Base-by-base conservation (phyloP, 2,797 vertebrate species). In the Neomorphus geoffroyi region DNA sequence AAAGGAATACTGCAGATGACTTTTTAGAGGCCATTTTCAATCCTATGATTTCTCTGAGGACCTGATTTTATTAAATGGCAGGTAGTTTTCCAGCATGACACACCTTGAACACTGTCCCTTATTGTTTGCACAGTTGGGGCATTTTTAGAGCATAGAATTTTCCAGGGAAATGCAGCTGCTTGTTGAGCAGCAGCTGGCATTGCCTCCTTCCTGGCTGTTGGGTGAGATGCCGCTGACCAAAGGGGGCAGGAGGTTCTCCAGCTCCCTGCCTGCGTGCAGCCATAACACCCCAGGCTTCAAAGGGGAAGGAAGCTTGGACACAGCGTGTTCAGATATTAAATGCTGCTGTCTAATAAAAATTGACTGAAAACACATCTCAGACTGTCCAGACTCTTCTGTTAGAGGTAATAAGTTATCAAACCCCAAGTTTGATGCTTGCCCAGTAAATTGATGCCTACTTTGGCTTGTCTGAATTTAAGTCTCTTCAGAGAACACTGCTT, bases 381-480 rank as follows among this genome's bases (percentile, higher is more conserved):
- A 67, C 37, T 48, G 78, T 69, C 18, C 39, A 72, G 24, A 48
- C 35, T 37, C 41, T 86, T 88, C 62, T 4, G 5, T 3, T 94
- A 67, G 51, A 86, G 78, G 58, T 5, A 53, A 43, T 11, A 7
- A 7, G 27, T 85, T 93, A 86, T 94, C 75, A 88, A 70, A 35
- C 23, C 70, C 96, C 75, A 86, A 48, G 79, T 48, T 6, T 88
- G 71, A 41, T 83, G 61, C 61, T 73, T 69, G 48, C 54, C 39
- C 26, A 46, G 60, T 87, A 95, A 86, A 69, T 84, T 56, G 57
- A 78, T 57, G 32, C 39, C 65, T 93, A 26, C 86, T 92, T 92
- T 37, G 86, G n/a, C 57, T 94, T 95, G 94, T 91, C 88, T 86
- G 73, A 71, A 58, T 48, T 61, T 61, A 57, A 94, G 85, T 39